phyloP scores from a whole-genome alignment of 2,797 vertebrate species.

The Hippopotamyrus pictus region DNA sequence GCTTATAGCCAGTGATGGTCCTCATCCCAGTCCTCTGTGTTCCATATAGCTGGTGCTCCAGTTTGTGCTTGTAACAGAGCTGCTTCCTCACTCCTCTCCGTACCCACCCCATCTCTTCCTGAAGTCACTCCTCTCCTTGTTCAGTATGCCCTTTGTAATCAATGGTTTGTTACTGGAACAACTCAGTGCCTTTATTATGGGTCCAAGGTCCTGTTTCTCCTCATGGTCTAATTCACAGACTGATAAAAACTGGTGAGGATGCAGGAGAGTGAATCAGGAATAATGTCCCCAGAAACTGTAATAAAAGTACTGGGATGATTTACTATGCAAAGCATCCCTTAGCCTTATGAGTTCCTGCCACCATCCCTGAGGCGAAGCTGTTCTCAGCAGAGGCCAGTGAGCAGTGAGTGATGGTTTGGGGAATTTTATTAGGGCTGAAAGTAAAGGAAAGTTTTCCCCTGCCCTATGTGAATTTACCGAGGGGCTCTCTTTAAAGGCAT shows the following conservation, averaged over 20 bases:
- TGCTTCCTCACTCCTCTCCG: background rate
- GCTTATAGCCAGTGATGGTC: background rate
- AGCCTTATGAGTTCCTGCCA: background rate
- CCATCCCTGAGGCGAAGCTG: background rate
- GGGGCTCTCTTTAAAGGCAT: background rate
- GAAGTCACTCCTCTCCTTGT: background rate
- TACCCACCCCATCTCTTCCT: background rate
- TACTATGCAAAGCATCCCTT: background rate
- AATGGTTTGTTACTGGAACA: background rate
- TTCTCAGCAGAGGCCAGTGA: background rate
- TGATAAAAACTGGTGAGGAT: background rate
- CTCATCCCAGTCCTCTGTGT: background rate
- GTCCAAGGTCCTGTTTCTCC: background rate
- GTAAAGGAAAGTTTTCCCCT: background rate
- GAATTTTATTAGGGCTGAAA: constrained; percentile 9
- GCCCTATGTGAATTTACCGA: background rate
- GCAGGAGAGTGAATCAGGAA: background rate
- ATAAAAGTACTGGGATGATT: background rate
- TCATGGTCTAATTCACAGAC: background rate
- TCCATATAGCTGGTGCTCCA: background rate
- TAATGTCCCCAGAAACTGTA: background rate
- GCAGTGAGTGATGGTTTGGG: background rate
- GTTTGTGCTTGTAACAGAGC: background rate
- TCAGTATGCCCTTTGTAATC: background rate
- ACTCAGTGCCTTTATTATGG: background rate